These are phyloP conservation scores for Heliornis fulica DNA, from an alignment of 2,113 vertebrate species.

Conservation along the genomic window DNA sequence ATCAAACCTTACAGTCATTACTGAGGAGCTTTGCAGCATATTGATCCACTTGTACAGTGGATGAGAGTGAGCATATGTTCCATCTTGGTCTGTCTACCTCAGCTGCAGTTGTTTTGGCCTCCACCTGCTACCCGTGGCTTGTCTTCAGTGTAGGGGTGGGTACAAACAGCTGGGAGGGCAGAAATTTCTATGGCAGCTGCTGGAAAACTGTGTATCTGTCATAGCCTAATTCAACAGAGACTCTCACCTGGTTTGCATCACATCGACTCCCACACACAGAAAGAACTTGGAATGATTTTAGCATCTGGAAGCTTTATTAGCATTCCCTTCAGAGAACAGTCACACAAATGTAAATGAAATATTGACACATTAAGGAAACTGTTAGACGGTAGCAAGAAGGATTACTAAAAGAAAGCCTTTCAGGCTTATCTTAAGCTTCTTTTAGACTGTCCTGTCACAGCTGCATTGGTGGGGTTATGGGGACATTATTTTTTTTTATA, in stretches of 20 bases:
- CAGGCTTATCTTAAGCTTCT: not conserved
- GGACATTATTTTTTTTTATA: not conserved
- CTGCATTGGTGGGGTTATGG: not conserved
- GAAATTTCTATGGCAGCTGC: not conserved
- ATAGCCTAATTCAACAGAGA: not conserved
- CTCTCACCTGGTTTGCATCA: not conserved
- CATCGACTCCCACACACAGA: not conserved
- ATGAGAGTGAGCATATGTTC: not conserved
- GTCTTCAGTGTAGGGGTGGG: not conserved
- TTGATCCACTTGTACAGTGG: not conserved
- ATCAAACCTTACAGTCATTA: not conserved
- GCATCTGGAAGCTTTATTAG: not conserved
- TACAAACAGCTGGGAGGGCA: not conserved
- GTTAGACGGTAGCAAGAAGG: not conserved
- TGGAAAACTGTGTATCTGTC: not conserved
- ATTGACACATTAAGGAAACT: constrained; percentile 23
- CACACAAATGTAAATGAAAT: not conserved
- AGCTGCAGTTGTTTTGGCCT: not conserved
- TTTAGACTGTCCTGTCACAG: not conserved
- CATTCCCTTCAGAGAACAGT: not conserved
- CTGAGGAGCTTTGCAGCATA: not conserved
- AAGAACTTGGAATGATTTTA: constrained; percentile 1
- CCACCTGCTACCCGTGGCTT: not conserved
- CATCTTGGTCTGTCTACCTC: rapidly evolving
- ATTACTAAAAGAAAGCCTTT: not conserved